Evolutionary conservation across 2,888 invertebrate genomes (phyloP), one percentile per base, ranked within the genome.

Genomic region (Sinotaia quadrata): DNA sequence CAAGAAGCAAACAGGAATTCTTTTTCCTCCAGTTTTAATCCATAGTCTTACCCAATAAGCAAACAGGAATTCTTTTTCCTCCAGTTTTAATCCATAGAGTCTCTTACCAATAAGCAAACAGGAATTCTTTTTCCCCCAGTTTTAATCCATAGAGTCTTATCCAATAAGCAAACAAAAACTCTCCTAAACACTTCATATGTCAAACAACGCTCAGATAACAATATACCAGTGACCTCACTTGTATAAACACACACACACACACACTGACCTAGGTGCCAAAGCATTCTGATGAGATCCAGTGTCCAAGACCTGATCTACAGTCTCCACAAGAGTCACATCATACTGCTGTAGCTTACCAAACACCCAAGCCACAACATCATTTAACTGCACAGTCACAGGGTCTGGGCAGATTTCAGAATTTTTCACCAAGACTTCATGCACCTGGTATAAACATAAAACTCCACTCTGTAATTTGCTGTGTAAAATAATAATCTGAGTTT

Each of bases 351-450:
- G 70, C n/a, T 80, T 81, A 2, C 80, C 75, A 74, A 87, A 88
- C 58, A 82, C 77, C 88, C 88, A 88, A 62, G 84, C 84, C 37
- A 88, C 85, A 24, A 88, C 84, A 67, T 88, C 88, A 72, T 87
- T 84, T 4, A 84, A 58, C 59, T 83, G 79, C 41, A 87, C 71
- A 0, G 81, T 75, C 4, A 85, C 79, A 1, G 88, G 88, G 72
- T 88, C 86, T 1, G 85, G 87, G 12, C 71, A 72, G 12, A 87
- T 75, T 33, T 80, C 80, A 2, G 74, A 68, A 3, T 68, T 69
- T 3, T 78, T 78, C 3, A 87, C 86, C 51, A 79, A 78, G 29
- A 88, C 81, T 72, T 87, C 84, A 75, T 87, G 86, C 12, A 85
- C 85, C 86, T 86, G 69, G 33, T n/a, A 15, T 21, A 21, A 49